These are phyloP conservation scores for Synanthedon tipuliformis DNA, from an alignment of 2,888 invertebrate species.

Conservation along the genomic window DNA sequence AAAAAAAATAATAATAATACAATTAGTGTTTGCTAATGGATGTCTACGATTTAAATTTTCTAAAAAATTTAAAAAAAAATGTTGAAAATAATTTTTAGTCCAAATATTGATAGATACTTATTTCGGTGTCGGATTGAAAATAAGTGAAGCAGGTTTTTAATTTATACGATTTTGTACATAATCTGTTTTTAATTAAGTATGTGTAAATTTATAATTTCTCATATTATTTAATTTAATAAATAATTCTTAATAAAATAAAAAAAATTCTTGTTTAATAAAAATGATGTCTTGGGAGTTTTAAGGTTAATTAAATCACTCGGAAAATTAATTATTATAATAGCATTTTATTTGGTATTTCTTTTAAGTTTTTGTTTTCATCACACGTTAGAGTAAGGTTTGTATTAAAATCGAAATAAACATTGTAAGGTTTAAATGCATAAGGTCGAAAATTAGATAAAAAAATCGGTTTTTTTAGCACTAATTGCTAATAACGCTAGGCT, in stretches of 20 bases:
- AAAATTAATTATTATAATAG: no score
- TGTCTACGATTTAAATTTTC: constrained; percentile 1
- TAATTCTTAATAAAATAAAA: background rate
- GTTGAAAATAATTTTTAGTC: constrained; percentile 22
- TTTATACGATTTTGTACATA: background rate
- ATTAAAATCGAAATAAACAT: constrained; percentile 2
- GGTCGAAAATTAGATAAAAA: constrained; percentile 2
- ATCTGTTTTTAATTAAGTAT: background rate
- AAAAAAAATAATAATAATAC: no score
- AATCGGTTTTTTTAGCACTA: background rate
- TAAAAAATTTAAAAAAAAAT: background rate
- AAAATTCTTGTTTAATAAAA: background rate
- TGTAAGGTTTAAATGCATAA: constrained; percentile 2
- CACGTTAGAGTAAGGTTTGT: constrained; percentile 3
- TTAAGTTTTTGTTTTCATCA: no score
- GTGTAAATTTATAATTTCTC: background rate
- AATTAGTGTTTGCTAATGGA: no score
- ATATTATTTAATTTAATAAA: background rate
- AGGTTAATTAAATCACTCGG: no score
- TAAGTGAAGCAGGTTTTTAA: background rate
- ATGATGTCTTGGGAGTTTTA: no score
- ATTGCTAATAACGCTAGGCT: constrained; percentile 15
- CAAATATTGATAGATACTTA: constrained; percentile 48
- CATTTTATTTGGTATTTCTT: no score
- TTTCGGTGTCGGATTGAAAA: background rate